Percentiles rank a stretch among this genome's conserved stretches.
Evolutionary conservation across 2,888 invertebrate species (phyloP).

Genomic region (Blastobasis adustella): DNA sequence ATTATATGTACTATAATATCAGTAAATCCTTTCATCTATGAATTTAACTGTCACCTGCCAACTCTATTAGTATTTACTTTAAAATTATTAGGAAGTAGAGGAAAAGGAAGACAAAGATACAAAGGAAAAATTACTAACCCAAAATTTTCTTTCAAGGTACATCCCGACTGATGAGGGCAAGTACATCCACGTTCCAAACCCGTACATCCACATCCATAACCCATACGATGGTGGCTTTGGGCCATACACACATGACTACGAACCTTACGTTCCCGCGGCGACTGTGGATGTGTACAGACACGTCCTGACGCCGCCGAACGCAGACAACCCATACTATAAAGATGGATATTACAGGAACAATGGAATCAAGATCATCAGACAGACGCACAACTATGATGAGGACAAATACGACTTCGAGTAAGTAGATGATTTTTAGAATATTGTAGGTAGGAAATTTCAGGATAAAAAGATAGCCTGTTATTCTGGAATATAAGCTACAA

Average conservation of each 20-base stretch:
- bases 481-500: no score
- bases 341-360: conserved; percentile 69
- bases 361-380: conserved; percentile 66
- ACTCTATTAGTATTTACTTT: no score
- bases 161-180: conserved; percentile 63
- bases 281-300: conserved; percentile 53
- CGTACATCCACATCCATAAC: conserved; percentile 69
- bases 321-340: conserved; percentile 58
- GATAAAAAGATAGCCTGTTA: no score
- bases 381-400: conserved; percentile 64
- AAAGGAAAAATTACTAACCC: not conserved
- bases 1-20: no score
- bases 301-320: conserved; percentile 45
- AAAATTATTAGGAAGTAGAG: no score
- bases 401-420: conserved; percentile 70
- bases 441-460: no score
- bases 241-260: conserved; percentile 61
- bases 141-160: conserved; percentile 44
- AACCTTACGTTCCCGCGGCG: conserved; percentile 64
- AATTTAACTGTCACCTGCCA: no score
- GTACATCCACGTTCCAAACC: conserved; percentile 70
- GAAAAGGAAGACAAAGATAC: not conserved
- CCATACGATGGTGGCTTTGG: conserved; percentile 64
- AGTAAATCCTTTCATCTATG: no score
- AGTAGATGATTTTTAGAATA: conserved; percentile 26